phyloP scores from a whole-genome alignment of 2,113 vertebrate species.

The Pteropus alecto region DNA sequence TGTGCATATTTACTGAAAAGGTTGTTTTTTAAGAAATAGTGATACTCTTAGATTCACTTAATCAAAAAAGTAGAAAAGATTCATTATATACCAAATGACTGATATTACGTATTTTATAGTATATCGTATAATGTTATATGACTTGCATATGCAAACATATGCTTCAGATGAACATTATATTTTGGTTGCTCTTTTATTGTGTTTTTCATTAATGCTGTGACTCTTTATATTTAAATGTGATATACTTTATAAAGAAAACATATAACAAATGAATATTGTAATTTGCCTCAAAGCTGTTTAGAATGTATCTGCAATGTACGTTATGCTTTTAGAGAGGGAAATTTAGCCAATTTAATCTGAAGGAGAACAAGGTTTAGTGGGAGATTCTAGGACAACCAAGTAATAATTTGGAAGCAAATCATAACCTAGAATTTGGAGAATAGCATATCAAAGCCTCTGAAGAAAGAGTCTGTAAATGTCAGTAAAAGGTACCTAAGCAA shows the following conservation, averaged over 20 bases:
- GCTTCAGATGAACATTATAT: background rate
- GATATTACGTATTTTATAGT: background rate
- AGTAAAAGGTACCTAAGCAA: background rate
- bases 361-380: background rate
- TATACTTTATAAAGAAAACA: background rate
- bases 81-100: background rate
- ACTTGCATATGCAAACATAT: background rate
- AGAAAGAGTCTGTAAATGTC: background rate
- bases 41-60: background rate
- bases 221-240: background rate
- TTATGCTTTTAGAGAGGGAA: background rate
- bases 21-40: background rate
- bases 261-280: background rate
- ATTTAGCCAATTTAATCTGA: background rate
- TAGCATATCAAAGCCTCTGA: background rate
- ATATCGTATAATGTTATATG: background rate
- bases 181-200: background rate
- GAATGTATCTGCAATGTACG: background rate
- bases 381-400: background rate
- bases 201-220: background rate
- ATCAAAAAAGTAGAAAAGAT: background rate
- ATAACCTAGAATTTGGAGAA: background rate
- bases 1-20: background rate
- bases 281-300: background rate
- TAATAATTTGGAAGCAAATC: background rate